phyloP scores from a whole-genome alignment of 2,888 invertebrate species.

The Calephelis perditalis region DNA sequence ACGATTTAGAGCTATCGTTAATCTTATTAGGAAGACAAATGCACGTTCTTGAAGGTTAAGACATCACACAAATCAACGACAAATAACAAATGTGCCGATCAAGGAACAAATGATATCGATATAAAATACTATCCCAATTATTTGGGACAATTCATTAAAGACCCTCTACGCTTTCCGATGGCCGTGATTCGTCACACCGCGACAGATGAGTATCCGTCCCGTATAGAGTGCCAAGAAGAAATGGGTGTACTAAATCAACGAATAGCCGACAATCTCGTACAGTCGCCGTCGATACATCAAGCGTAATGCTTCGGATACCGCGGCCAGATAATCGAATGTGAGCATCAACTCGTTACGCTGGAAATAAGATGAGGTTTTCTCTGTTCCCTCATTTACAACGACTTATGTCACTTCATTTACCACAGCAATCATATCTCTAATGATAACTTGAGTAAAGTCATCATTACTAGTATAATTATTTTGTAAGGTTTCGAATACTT shows the following conservation, averaged over 20 bases:
- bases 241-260: constrained; percentile 72
- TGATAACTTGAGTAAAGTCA: background rate
- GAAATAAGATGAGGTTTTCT: constrained; percentile 73
- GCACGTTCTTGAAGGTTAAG: constrained; percentile 48
- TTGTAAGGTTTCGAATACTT: background rate
- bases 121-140: constrained; percentile 77
- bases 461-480: background rate
- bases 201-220: constrained; percentile 69
- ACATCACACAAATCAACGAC: constrained; percentile 69
- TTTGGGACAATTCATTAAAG: constrained; percentile 77
- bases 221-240: constrained; percentile 72
- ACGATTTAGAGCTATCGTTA: constrained; percentile 34
- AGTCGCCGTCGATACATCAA: constrained; percentile 75
- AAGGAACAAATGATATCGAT: constrained; percentile 68
- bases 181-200: constrained; percentile 67
- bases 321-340: constrained; percentile 76
- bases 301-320: constrained; percentile 76
- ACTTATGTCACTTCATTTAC: constrained; percentile 39
- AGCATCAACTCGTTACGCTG: constrained; percentile 76
- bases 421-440: constrained; percentile 31
- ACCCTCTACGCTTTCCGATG: constrained; percentile 65
- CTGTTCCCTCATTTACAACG: constrained; percentile 43
- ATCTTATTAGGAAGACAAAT: constrained; percentile 37
- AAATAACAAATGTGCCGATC: constrained; percentile 69
- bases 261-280: constrained; percentile 71